A percentile compares a stretch with the other conserved stretches of the same genome.
These are phyloP conservation scores for Babylonia areolata DNA, from an alignment of 1,140 invertebrate species.

Conservation along the genomic window DNA sequence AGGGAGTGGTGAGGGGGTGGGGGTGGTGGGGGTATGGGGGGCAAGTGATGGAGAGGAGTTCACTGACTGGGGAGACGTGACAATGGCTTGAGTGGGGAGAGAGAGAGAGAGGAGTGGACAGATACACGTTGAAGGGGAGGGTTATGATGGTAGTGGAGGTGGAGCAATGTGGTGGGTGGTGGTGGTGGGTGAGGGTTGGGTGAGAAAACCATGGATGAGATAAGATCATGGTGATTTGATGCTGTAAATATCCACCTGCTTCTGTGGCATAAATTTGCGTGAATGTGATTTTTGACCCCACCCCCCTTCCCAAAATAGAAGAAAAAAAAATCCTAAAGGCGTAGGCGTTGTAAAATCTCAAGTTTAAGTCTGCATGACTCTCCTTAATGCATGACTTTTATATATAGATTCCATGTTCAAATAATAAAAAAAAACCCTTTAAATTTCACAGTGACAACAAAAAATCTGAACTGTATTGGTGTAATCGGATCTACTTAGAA, in stretches of 20 bases:
- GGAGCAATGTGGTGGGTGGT: not conserved
- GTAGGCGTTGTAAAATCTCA: too few relatives aligned
- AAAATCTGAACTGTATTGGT: too few relatives aligned
- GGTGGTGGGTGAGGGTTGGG: not conserved
- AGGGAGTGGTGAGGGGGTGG: not conserved
- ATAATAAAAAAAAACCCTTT: too few relatives aligned
- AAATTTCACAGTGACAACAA: too few relatives aligned
- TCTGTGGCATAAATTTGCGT: not conserved
- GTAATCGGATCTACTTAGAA: too few relatives aligned
- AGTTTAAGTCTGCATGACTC: too few relatives aligned
- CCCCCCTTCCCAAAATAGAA: not conserved
- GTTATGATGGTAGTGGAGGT: too few relatives aligned
- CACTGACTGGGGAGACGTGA: not conserved
- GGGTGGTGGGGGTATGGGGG: not conserved
- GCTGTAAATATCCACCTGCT: conserved; percentile 36
- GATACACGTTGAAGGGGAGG: not conserved
- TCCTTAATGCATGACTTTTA: too few relatives aligned
- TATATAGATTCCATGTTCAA: too few relatives aligned
- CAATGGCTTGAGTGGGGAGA: not conserved
- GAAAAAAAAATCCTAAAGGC: too few relatives aligned
- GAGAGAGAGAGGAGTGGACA: conserved; percentile 22
- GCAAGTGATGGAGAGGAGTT: not conserved
- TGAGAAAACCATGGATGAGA: conserved; percentile 5
- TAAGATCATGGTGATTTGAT: conserved; percentile 44
- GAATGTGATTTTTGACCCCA: not conserved